Evolutionary conservation across 2,888 invertebrate species (phyloP).

Genomic region (Carpatolechia fugitivella): DNA sequence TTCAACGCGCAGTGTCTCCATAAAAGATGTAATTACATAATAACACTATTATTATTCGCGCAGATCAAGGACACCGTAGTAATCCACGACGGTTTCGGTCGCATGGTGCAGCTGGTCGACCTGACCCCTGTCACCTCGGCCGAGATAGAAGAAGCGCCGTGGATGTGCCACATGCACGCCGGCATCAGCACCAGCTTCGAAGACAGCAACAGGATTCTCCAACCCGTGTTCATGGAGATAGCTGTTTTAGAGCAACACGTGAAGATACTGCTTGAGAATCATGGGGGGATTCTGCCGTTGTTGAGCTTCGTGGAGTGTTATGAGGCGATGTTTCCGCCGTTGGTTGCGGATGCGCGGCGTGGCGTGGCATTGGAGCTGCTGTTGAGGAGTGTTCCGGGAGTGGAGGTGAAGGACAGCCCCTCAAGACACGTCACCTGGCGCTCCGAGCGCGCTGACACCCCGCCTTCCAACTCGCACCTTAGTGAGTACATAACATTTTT

Average conservation of each 20-base stretch:
- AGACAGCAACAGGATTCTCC: conserved; percentile 78
- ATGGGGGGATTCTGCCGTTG: conserved; percentile 88
- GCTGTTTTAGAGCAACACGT: conserved; percentile 82
- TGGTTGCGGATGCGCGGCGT: conserved; percentile 78
- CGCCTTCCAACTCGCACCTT: conserved; percentile 32
- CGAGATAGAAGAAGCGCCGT: conserved; percentile 68
- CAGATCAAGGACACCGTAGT: conserved; percentile 81
- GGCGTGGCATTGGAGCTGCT: conserved; percentile 95
- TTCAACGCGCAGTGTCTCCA: no score
- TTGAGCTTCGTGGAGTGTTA: conserved; percentile 91
- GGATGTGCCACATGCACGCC: conserved; percentile 76
- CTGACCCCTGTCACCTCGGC: conserved; percentile 51
- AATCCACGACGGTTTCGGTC: conserved; percentile 65
- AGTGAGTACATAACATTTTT: conserved; percentile 41
- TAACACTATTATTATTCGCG: neutral
- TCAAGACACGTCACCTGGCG: conserved; percentile 56
- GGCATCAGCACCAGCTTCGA: conserved; percentile 52
- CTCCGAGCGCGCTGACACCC: conserved; percentile 27
- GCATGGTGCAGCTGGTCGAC: conserved; percentile 65
- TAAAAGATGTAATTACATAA: no score
- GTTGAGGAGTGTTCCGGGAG: conserved; percentile 88
- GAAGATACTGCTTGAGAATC: conserved; percentile 83
- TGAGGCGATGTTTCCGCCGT: conserved; percentile 83
- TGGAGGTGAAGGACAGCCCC: conserved; percentile 72
- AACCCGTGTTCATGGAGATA: conserved; percentile 83